Evolutionary conservation across 2,797 vertebrate genomes (phyloP), one percentile per base, ranked within the genome.

Genomic region (Platyrinchus mystaceus): DNA sequence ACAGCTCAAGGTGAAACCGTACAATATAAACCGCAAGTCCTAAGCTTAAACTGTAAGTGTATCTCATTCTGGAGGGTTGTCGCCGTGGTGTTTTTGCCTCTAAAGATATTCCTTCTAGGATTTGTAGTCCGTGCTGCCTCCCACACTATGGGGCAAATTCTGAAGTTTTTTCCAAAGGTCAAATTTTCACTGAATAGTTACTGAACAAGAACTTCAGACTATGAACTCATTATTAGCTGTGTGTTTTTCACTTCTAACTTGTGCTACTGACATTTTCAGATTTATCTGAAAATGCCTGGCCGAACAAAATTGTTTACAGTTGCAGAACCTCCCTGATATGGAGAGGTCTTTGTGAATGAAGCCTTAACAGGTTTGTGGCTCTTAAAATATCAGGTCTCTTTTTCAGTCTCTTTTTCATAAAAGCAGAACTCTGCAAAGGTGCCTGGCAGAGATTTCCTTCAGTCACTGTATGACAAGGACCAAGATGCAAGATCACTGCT

Each of bases 251-350:
- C 92, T 96, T 96, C 79, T 92, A 94, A 75, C 14, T 71, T 89
- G 77, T 97, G 76, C 91, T 96, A 89, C 24, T 24, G 50, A 73
- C 6, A n/a, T 73, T 81, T 95, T 96, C 37, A 95, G 75, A 36
- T 89, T 58, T 83, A 83, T 32, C 30, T 69, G 47, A 96, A 97
- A 96, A 95, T 93, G 90, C 93, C 81, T 96, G 95, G 82, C 91
- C 93, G 27, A 96, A 96, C 94, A 96, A 89, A 97, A 94, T 77
- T 94, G 84, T 96, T 97, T 96, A 86, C 84, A 93, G 90, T 95
- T 41, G 26, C 82, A 96, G 93, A 97, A 95, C 97, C 67, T 95
- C 90, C 96, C 69, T 87, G 41, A 59, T 46, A 58, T 14, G 58
- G 92, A 97, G 93, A 94, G 30, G 55, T 83, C 80, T 96, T 97